Base-by-base conservation (phyloP, 2,113 vertebrate species). In the Amia ocellicauda region DNA sequence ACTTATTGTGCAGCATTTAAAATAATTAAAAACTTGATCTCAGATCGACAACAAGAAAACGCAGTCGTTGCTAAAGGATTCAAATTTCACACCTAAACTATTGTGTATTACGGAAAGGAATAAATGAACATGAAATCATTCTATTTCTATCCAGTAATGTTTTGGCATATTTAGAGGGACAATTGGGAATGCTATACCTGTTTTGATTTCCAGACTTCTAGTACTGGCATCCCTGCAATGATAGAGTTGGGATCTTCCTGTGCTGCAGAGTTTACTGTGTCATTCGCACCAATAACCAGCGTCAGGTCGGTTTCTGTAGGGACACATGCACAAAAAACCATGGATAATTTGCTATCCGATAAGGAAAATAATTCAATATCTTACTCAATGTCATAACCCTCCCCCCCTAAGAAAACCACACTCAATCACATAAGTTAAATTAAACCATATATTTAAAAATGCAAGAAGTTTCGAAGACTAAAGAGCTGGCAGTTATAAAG, bases 131-230 rank as follows among this genome's bases (percentile, higher is more conserved):
- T n/a, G n/a, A n/a, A n/a, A n/a, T n/a, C n/a, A n/a, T n/a, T n/a
- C n/a, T n/a, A n/a, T n/a, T n/a, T n/a, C n/a, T n/a, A n/a, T n/a
- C n/a, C n/a, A n/a, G n/a, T n/a, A n/a, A n/a, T n/a, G n/a, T n/a
- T n/a, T n/a, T n/a, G n/a, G n/a, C n/a, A n/a, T n/a, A n/a, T n/a
- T n/a, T n/a, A n/a, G n/a, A n/a, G n/a, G n/a, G n/a, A n/a, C n/a
- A n/a, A n/a, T n/a, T n/a, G n/a, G n/a, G n/a, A 36, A 10, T 10
- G 11, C 31, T 36, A 16, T 36, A 98, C 97, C 96, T 98, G 96
- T 75, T 99, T 98, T 9, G 96, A 91, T 78, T 97, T 99, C 95
- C 96, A 99, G 73, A 98, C 95, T 80, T 99, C 95, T 60, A 99
- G 90, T 57, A 99, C 96, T 0, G 95, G 96, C 96, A 99, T 98